Evolutionary conservation across 2,797 vertebrate genomes (phyloP), one percentile per base, ranked within the genome.

Genomic region (Taeniopygia guttata): DNA sequence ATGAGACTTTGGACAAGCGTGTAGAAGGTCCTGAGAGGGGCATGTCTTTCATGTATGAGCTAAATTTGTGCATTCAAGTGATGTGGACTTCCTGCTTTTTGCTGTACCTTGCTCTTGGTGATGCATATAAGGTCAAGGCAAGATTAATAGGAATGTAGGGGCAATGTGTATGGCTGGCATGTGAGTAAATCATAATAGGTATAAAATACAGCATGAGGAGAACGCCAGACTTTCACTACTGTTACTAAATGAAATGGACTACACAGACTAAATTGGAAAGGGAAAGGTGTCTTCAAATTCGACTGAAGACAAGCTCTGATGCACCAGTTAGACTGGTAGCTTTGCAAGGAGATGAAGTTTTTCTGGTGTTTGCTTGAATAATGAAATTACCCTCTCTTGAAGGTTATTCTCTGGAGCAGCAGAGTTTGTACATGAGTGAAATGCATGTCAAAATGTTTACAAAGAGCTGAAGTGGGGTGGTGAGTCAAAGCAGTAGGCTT

Each of bases 371-470:
- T 87, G 32, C 84, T 92, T 56, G 78, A 85, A 46, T 75, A 88
- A 88, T 70, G 54, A 91, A 91, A 80, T 92, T 72, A 36, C 38
- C 45, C 66, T 84, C 56, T 93, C 78, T 23, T 18, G 62, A 88
- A 93, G 64, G 69, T 89, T 95, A 68, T 94, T 93, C 59, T 93
- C 86, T 6, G 3, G 86, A 93, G 84, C 32, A 43, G 84, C 43
- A 38, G 77, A 95, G 73, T 88, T 91, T 88, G 87, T 75, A 25
- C 70, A 27, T 62, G 79, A 94, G 70, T 49, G 90, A 95, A 95
- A 96, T 16, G 48, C 64, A 14, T 77, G 94, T 95, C 95, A 94
- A 92, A 96, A 96, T 96, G 94, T 97, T 97, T 97, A 94, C 93
- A 81, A 25, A 86, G 93, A 79, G 11, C 79, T 90, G 74, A 49